Evolutionary conservation across 2,797 vertebrate species (phyloP).

Genomic region (Scarus forsteni): DNA sequence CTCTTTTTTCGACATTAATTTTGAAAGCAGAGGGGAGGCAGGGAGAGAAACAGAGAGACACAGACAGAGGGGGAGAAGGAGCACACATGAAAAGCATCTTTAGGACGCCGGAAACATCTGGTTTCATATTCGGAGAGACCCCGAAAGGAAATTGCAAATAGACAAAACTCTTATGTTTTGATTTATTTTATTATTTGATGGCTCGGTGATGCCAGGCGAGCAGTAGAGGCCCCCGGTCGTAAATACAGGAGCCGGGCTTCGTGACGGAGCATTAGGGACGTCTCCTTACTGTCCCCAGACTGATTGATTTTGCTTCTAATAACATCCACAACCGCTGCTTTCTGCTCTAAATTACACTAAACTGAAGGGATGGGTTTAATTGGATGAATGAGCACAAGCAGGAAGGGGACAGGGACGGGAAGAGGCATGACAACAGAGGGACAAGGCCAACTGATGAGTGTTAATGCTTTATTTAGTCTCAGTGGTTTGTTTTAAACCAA

Average conservation of each 20-base stretch:
- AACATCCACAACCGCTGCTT: slow-evolving; percentile 87
- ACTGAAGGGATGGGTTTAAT: slow-evolving; percentile 80
- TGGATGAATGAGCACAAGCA: slow-evolving; percentile 65
- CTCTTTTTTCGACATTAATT: slow-evolving; percentile 84
- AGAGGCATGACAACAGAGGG: slow-evolving; percentile 26
- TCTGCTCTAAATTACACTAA: slow-evolving; percentile 89
- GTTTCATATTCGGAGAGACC: slow-evolving; percentile 91
- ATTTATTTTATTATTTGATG: slow-evolving; percentile 96
- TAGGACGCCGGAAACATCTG: slow-evolving; percentile 95
- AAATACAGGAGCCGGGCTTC: slow-evolving; percentile 77
- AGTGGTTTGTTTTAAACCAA: background rate
- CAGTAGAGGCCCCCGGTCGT: slow-evolving; percentile 88
- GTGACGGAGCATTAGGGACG: slow-evolving; percentile 70
- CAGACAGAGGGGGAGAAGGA: slow-evolving; percentile 64
- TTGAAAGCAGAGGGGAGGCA: slow-evolving; percentile 83
- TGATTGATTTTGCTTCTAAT: slow-evolving; percentile 90
- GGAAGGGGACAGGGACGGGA: background rate
- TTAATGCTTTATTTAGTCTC: slow-evolving; percentile 1
- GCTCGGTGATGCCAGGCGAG: slow-evolving; percentile 88
- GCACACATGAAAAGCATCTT: slow-evolving; percentile 95
- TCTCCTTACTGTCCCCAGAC: slow-evolving; percentile 81
- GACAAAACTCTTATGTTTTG: slow-evolving; percentile 97
- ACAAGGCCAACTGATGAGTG: slow-evolving; percentile 16
- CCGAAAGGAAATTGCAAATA: slow-evolving; percentile 96
- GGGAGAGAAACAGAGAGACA: slow-evolving; percentile 49